These are phyloP conservation scores for Drosophila orosa DNA, from an alignment of 1,140 invertebrate genomes.

Conservation along the genomic window DNA sequence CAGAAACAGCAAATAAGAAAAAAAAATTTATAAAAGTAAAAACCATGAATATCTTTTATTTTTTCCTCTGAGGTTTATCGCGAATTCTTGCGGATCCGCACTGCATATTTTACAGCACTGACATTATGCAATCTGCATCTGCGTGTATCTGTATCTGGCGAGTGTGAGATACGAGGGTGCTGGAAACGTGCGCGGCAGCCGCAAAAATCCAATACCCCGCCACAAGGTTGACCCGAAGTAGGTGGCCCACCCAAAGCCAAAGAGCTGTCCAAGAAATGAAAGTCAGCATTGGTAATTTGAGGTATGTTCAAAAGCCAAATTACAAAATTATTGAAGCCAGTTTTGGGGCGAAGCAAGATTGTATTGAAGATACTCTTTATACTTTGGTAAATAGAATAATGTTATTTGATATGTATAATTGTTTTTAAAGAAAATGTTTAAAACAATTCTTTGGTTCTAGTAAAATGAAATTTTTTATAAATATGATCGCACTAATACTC, in stretches of 20 bases:
- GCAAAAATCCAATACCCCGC: conserved; percentile 61
- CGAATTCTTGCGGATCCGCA: conserved; percentile 43
- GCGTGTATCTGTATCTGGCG: conserved; percentile 31
- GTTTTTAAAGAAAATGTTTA: neutral
- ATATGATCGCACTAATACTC: neutral
- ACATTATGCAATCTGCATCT: conserved; percentile 45
- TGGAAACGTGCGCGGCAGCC: conserved; percentile 43
- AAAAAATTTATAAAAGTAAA: conserved; percentile 9
- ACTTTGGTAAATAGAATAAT: neutral
- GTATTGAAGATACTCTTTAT: conserved; percentile 16
- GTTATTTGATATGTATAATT: neutral
- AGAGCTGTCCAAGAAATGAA: conserved; percentile 59
- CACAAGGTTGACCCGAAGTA: conserved; percentile 73
- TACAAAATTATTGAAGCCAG: conserved; percentile 42
- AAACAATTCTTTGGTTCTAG: neutral
- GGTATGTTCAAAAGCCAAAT: conserved; percentile 63
- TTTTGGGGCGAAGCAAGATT: neutral
- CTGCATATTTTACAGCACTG: conserved; percentile 44
- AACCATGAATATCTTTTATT: conserved; percentile 31
- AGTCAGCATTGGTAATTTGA: conserved; percentile 75
- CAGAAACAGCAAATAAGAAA: conserved; percentile 24
- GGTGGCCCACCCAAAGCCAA: conserved; percentile 52
- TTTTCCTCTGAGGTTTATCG: conserved; percentile 23
- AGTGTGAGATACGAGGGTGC: conserved; percentile 42
- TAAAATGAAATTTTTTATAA: neutral